Evolutionary conservation across 2,113 vertebrate species (phyloP).

Genomic region (Passerina amoena): DNA sequence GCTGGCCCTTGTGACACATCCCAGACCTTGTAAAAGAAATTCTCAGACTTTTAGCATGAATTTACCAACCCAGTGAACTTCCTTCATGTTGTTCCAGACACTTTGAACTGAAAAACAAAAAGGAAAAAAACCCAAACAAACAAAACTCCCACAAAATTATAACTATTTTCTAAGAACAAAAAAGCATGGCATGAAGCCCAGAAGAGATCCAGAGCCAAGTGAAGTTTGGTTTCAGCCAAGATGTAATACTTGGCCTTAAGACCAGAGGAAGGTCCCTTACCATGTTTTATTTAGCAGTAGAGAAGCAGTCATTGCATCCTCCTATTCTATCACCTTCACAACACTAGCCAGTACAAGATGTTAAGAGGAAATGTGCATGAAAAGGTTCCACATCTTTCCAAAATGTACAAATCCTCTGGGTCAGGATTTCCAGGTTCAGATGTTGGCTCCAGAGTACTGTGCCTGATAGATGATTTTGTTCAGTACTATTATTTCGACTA

Average conservation of each 20-base stretch:
- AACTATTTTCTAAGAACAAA: neutral
- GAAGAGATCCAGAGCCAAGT: neutral
- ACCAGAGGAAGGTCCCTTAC: neutral
- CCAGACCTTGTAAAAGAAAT: neutral
- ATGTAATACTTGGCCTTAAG: neutral
- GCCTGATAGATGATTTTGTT: neutral
- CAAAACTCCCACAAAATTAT: neutral
- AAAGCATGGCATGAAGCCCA: neutral
- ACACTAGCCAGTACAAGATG: neutral
- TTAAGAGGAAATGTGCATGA: neutral
- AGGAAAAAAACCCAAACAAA: accelerated
- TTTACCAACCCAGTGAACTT: neutral
- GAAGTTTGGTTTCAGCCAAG: neutral
- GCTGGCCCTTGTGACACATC: neutral
- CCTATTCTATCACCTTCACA: neutral
- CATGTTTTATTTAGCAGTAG: neutral
- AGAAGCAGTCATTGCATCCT: neutral
- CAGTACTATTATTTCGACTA: neutral
- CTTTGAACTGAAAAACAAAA: neutral
- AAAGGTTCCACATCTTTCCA: neutral
- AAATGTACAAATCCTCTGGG: neutral
- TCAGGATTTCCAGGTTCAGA: neutral
- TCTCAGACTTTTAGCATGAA: neutral
- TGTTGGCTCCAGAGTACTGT: neutral
- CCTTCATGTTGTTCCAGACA: neutral